A percentile compares a stretch with the other conserved stretches of the same genome.
phyloP scores from a whole-genome alignment of 2,797 vertebrate species.

The Halcyon smyrnensis region DNA sequence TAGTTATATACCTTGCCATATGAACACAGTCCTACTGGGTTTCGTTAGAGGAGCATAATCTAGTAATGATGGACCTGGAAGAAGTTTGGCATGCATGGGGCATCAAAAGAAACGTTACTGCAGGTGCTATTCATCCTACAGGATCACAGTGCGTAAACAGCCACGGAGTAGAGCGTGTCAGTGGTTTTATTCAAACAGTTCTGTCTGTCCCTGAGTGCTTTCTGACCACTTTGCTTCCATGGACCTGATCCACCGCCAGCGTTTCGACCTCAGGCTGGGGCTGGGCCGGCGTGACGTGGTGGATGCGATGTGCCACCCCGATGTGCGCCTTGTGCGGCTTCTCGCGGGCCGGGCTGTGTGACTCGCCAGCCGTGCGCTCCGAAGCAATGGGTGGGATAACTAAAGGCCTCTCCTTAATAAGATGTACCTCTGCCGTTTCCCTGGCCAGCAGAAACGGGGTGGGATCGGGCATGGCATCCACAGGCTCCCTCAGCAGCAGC shows the following conservation, averaged over 20 bases:
- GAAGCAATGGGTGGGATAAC: conserved; percentile 93
- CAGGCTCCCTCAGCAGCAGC: conserved; percentile 86
- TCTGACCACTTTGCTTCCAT: conserved; percentile 86
- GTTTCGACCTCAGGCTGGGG: conserved; percentile 87
- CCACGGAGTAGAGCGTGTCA: background rate
- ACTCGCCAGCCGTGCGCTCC: conserved; percentile 76
- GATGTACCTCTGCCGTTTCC: conserved; percentile 87
- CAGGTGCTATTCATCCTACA: conserved; percentile 65
- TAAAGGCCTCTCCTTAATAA: conserved; percentile 87
- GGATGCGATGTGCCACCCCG: conserved; percentile 94
- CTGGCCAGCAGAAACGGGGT: conserved; percentile 93
- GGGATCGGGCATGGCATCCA: conserved; percentile 97
- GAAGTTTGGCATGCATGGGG: conserved; percentile 79
- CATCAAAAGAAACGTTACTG: conserved; percentile 57
- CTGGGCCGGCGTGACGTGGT: conserved; percentile 76
- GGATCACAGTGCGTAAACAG: conserved; percentile 77
- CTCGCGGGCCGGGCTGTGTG: conserved; percentile 86
- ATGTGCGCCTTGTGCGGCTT: conserved; percentile 88
- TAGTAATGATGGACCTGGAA: conserved; percentile 49
- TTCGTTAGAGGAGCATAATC: conserved; percentile 42
- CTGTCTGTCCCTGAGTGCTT: conserved; percentile 94
- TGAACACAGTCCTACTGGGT: conserved; percentile 39
- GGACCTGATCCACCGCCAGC: conserved; percentile 94
- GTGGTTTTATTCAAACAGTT: conserved; percentile 88
- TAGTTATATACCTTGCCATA: conserved; percentile 58